These are phyloP conservation scores for Microcaecilia unicolor DNA, from an alignment of 2,797 vertebrate species.

Conservation along the genomic window DNA sequence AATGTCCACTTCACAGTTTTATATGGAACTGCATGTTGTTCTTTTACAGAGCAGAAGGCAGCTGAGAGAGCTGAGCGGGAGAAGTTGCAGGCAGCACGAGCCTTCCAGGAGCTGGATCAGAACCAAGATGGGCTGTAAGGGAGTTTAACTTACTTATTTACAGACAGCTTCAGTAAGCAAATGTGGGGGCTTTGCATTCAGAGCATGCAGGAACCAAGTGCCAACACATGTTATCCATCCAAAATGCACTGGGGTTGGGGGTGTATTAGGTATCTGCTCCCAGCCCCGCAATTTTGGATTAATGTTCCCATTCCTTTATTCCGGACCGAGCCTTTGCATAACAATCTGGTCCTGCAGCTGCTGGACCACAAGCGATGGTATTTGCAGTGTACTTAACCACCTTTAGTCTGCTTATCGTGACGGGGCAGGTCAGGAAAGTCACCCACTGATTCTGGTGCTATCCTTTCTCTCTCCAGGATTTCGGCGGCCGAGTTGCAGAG, in stretches of 20 bases:
- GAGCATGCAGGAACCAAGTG: not conserved
- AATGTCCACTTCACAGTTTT: fast-evolving
- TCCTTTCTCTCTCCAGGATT: conserved; percentile 44
- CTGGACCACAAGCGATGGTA: too few species aligned
- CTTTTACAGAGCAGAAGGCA: conserved; percentile 64
- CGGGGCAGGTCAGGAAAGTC: not conserved
- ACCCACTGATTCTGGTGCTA: not conserved
- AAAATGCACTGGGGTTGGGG: too few species aligned
- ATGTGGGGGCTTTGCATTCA: not conserved
- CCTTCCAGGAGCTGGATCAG: conserved; percentile 75
- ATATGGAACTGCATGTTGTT: too few species aligned
- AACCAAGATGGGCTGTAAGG: conserved; percentile 75
- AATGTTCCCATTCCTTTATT: too few species aligned
- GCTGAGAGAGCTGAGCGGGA: conserved; percentile 55
- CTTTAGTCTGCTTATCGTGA: fast-evolving
- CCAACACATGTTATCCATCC: too few species aligned
- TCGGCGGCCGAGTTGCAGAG: conserved; percentile 63
- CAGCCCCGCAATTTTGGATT: too few species aligned
- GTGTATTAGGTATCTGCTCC: too few species aligned
- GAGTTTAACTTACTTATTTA: too few species aligned
- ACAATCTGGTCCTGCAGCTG: too few species aligned
- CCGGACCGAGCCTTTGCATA: too few species aligned
- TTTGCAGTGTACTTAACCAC: too few species aligned
- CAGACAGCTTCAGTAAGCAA: not conserved
- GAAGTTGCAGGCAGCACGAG: conserved; percentile 52